phyloP scores from a whole-genome alignment of 2,113 vertebrate species.

The Nothocercus nigrocapillus region DNA sequence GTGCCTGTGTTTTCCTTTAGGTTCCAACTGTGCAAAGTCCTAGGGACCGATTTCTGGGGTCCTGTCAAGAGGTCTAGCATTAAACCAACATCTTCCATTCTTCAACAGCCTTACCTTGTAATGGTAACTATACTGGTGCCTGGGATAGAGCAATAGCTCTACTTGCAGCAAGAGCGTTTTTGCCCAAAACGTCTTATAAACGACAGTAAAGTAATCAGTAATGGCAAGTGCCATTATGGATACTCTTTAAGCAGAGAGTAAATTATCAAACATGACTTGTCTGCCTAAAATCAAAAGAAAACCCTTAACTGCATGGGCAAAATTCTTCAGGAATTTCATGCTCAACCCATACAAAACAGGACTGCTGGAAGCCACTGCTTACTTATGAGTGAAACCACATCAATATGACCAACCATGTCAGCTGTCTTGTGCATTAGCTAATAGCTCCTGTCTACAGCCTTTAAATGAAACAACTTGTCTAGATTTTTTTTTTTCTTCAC shows the following conservation, averaged over 20 bases:
- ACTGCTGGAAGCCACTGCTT: neutral
- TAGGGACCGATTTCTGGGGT: neutral
- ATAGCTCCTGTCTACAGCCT: neutral
- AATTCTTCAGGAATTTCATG: neutral
- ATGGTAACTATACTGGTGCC: neutral
- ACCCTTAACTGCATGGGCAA: neutral
- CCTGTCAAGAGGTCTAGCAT: neutral
- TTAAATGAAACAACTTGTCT: slow-evolving; percentile 7
- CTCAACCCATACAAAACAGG: neutral
- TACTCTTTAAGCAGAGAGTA: neutral
- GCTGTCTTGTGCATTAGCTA: neutral
- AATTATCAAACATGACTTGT: neutral
- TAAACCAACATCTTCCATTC: neutral
- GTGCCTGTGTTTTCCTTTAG: neutral
- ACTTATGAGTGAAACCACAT: neutral
- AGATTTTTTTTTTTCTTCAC: neutral
- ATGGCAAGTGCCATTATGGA: neutral
- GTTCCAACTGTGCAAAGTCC: neutral
- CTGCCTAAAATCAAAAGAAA: neutral
- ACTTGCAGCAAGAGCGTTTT: neutral
- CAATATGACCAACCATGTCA: neutral
- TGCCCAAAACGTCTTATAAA: neutral
- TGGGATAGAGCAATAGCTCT: neutral
- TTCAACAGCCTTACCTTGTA: neutral
- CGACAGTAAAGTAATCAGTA: neutral